phyloP scores from a whole-genome alignment of 2,888 invertebrate genomes.

The Norana najaformis region DNA sequence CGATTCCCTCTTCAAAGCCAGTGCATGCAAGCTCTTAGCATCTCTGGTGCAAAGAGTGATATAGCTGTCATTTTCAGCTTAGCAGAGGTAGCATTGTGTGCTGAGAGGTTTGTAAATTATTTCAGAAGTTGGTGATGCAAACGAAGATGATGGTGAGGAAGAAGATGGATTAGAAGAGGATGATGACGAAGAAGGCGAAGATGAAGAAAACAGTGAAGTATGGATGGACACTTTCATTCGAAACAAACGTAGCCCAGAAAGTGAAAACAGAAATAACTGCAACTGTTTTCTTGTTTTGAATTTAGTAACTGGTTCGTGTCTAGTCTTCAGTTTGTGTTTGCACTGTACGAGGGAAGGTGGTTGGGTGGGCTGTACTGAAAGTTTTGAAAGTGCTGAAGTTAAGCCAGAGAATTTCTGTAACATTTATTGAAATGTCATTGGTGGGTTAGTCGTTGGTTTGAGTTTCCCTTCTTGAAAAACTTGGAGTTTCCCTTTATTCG shows the following conservation, averaged over 20 bases:
- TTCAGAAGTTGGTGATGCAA: constrained; percentile 26
- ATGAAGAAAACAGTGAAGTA: constrained; percentile 32
- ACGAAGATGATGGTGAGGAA: constrained; percentile 38
- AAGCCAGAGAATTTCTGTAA: no score
- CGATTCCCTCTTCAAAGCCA: no score
- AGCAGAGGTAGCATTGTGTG: no score
- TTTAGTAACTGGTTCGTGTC: background rate
- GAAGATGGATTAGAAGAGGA: constrained; percentile 24
- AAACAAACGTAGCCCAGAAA: background rate
- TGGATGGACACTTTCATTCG: background rate
- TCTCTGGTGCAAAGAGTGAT: background rate
- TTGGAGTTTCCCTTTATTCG: background rate
- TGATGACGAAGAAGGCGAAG: constrained; percentile 32
- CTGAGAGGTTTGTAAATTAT: background rate
- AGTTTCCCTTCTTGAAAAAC: no score
- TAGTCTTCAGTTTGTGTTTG: background rate
- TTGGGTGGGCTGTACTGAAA: no score
- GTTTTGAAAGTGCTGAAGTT: no score
- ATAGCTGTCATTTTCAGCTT: no score
- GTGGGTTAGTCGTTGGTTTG: no score
- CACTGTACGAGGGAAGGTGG: no score
- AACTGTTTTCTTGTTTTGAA: background rate
- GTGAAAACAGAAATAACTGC: no score
- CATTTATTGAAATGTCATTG: no score
- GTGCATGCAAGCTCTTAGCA: no score